Evolutionary conservation across 2,797 vertebrate genomes (phyloP).

Genomic region (Echiichthys vipera): DNA sequence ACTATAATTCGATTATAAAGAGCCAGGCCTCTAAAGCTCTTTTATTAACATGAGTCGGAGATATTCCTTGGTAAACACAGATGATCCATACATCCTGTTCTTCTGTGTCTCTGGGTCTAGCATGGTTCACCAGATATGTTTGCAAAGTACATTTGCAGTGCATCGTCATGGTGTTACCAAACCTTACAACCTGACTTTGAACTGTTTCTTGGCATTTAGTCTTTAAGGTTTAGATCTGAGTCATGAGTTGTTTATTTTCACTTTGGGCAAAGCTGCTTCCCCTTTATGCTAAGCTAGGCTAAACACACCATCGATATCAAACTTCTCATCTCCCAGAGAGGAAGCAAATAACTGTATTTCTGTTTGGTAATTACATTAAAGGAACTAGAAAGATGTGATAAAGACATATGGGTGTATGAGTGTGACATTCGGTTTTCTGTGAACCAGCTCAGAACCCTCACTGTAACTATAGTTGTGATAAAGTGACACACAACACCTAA

Average conservation of each 20-base stretch:
- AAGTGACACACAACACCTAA: background rate
- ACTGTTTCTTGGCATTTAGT: no score
- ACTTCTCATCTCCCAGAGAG: conserved; percentile 30
- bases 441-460: background rate
- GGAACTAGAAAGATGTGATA: background rate
- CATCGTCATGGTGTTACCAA: background rate
- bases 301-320: conserved; percentile 24
- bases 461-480: background rate
- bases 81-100: background rate
- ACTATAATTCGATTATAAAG: no score
- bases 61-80: background rate
- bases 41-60: background rate
- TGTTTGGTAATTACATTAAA: background rate
- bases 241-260: background rate
- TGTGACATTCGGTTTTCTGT: conserved; percentile 14
- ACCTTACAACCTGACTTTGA: background rate
- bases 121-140: background rate
- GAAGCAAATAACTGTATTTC: conserved; percentile 11
- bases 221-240: no score
- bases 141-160: background rate
- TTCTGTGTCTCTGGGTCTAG: background rate
- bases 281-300: background rate
- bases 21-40: background rate
- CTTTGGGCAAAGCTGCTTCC: background rate
- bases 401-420: conserved; percentile 10